These are phyloP conservation scores for Nasonia longicornis DNA, from an alignment of 1,140 invertebrate species.

Conservation along the genomic window DNA sequence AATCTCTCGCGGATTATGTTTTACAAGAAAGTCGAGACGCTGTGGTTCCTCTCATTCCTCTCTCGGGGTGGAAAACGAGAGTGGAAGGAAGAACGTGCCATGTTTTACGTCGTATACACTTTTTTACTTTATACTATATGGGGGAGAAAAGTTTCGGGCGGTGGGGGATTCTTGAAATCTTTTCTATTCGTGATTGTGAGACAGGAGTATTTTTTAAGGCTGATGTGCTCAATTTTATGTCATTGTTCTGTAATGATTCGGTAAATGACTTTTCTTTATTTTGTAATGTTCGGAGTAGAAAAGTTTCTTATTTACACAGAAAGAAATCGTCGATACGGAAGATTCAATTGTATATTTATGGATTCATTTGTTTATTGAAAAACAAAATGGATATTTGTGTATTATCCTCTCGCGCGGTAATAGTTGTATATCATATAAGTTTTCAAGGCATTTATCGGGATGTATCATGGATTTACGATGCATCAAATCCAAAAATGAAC, in stretches of 20 bases:
- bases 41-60: not conserved
- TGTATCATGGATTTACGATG: not conserved
- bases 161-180: conserved; percentile 7
- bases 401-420: not conserved
- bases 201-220: not conserved
- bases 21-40: not conserved
- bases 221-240: not conserved
- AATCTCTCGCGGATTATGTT: conserved; percentile 22
- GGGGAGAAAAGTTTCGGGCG: not conserved
- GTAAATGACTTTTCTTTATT: too few relatives aligned
- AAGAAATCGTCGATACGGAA: too few relatives aligned
- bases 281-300: too few relatives aligned
- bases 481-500: not conserved
- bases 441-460: not conserved
- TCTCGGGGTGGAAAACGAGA: not conserved
- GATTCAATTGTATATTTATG: too few relatives aligned
- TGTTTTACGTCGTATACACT: not conserved
- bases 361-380: too few relatives aligned
- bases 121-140: too few relatives aligned
- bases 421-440: not conserved
- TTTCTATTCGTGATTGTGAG: not conserved
- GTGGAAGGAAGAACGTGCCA: not conserved
- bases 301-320: too few relatives aligned
- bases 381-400: not conserved
- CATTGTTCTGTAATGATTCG: too few relatives aligned